phyloP scores from a whole-genome alignment of 30 jellyfish, hydroid and myxozoan genomes.

The Pseudorhiza aurosa region DNA sequence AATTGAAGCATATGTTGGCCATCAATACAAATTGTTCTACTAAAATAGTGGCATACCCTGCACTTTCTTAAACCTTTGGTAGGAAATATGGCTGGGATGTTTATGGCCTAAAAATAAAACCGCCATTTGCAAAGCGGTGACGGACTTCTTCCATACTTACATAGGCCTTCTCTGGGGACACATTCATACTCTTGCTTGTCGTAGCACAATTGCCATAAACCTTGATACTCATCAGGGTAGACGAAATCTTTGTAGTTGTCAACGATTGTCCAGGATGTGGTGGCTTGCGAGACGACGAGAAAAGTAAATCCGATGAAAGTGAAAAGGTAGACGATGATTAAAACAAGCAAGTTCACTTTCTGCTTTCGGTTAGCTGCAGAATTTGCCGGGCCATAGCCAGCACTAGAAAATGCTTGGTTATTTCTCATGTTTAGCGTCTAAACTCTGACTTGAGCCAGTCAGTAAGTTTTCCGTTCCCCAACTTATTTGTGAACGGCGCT shows the following conservation, averaged over 20 bases:
- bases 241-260: conserved; percentile 68
- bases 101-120: no score
- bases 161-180: conserved; percentile 35
- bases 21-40: no score
- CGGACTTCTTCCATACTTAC: conserved; percentile 56
- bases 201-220: conserved; percentile 71
- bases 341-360: conserved; percentile 30
- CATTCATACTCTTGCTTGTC: conserved; percentile 60
- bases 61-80: no score
- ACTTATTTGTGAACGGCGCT: conserved; percentile 11
- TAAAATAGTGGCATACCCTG: no score
- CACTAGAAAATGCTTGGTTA: neutral
- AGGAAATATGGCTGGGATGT: no score
- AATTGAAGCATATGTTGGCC: no score
- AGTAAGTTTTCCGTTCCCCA: neutral
- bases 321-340: conserved; percentile 53
- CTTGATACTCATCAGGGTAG: conserved; percentile 71
- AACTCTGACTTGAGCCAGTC: no score
- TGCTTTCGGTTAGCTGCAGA: neutral
- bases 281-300: conserved; percentile 73
- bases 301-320: conserved; percentile 63
- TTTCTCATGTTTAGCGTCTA: conserved; percentile 11
- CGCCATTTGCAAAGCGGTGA: no score
- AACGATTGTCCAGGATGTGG: conserved; percentile 74
- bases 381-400: conserved; percentile 44